Conservation (phyloP, 2,113 vertebrate genomes). For the Dipodomys merriami region DNA sequence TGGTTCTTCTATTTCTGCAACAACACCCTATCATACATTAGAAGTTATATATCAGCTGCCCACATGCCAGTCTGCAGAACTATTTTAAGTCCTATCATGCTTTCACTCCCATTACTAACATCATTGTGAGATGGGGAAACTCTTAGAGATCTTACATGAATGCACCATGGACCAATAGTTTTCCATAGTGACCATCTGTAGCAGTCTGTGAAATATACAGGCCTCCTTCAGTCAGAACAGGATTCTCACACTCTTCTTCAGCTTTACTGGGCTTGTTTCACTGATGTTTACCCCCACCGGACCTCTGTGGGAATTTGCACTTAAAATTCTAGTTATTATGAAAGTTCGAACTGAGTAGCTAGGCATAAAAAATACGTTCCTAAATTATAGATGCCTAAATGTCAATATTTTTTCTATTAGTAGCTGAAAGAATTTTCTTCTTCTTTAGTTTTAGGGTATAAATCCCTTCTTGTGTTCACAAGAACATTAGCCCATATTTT, state of each 20-base stretch:
- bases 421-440: constrained; percentile 76
- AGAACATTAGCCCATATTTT: constrained; percentile 85
- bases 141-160: not conserved
- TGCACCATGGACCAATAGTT: not conserved
- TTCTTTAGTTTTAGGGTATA: constrained; percentile 82
- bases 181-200: not conserved
- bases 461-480: constrained; percentile 85
- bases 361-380: constrained; percentile 40
- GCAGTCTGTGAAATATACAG: not conserved
- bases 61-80: not conserved
- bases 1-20: not conserved
- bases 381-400: constrained; percentile 59
- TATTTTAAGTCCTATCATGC: not conserved
- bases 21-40: too few relatives aligned
- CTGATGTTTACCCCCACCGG: not conserved
- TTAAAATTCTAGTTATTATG: not conserved
- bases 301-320: not conserved
- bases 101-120: not conserved
- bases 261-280: not conserved
- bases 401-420: constrained; percentile 76
- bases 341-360: constrained; percentile 5
- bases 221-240: not conserved
- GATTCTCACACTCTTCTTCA: too few relatives aligned
- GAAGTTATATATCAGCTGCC: not conserved
- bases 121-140: not conserved